A percentile compares a stretch with the other conserved stretches of the same genome.
Evolutionary conservation across 37 sponge, comb jelly and placozoan species (phyloP).

Genomic region (Oscarella lobularis): DNA sequence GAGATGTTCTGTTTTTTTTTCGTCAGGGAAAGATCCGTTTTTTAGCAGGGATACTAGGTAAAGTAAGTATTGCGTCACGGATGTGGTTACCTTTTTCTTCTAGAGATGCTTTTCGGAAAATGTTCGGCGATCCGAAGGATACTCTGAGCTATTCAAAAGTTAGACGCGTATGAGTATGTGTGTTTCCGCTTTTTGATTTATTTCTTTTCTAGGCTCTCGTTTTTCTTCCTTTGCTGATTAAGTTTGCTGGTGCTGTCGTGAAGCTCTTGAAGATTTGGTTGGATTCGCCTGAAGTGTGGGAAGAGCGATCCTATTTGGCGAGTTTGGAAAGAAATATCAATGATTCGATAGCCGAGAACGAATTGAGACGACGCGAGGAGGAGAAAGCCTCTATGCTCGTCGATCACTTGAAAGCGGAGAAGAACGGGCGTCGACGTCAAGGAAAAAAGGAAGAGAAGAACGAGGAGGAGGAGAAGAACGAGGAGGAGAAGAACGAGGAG

Average conservation of each 20-base stretch:
- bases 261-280: slow-evolving; percentile 32
- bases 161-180: neutral
- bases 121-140: slow-evolving; percentile 40
- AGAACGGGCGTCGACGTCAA: neutral
- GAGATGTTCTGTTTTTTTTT: neutral
- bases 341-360: neutral
- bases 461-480: too few relatives aligned
- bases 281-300: slow-evolving; percentile 9
- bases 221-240: slow-evolving; percentile 38
- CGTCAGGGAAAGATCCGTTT: slow-evolving; percentile 51
- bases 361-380: neutral
- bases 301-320: neutral
- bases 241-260: slow-evolving; percentile 52
- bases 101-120: slow-evolving; percentile 48
- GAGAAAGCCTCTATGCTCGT: too few relatives aligned
- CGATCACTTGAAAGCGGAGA: too few relatives aligned
- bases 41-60: slow-evolving; percentile 55
- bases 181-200: neutral
- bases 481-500: neutral
- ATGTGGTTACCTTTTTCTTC: slow-evolving; percentile 2
- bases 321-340: neutral
- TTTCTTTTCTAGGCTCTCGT: slow-evolving; percentile 16
- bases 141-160: slow-evolving; percentile 37
- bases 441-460: neutral
- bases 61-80: neutral